These are phyloP conservation scores for Ianthella basta DNA, from an alignment of 37 sponge, comb jelly and placozoan genomes.

Conservation along the genomic window DNA sequence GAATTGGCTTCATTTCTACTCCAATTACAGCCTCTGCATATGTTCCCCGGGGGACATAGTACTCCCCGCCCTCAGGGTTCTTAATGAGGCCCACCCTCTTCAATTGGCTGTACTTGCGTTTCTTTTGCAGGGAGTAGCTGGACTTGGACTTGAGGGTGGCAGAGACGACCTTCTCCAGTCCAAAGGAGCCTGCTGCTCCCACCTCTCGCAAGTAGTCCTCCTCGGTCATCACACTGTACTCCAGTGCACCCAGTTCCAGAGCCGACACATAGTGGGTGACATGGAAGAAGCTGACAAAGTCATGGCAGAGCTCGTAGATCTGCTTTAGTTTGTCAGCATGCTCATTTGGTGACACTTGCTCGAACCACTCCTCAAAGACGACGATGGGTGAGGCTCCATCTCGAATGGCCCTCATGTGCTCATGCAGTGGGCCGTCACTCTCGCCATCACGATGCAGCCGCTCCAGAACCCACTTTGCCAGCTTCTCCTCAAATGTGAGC, in stretches of 20 bases:
- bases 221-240: slow-evolving; percentile 8
- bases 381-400: neutral
- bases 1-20: neutral
- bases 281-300: neutral
- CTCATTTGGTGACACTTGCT: neutral
- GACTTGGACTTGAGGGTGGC: neutral
- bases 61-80: neutral
- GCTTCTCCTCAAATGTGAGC: slow-evolving; percentile 37
- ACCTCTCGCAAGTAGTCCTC: neutral
- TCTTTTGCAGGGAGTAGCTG: neutral
- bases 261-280: slow-evolving; percentile 6
- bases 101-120: too few species aligned
- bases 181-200: neutral
- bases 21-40: slow-evolving; percentile 17
- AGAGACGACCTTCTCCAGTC: neutral
- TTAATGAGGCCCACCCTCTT: neutral
- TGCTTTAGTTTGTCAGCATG: too few species aligned
- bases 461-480: slow-evolving; percentile 55
- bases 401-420: neutral
- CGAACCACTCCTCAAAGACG: neutral
- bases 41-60: neutral
- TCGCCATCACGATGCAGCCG: neutral
- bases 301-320: neutral
- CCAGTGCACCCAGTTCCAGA: neutral
- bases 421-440: neutral